Conservation (phyloP, 2,113 vertebrate genomes). For the Pithys albifrons region DNA sequence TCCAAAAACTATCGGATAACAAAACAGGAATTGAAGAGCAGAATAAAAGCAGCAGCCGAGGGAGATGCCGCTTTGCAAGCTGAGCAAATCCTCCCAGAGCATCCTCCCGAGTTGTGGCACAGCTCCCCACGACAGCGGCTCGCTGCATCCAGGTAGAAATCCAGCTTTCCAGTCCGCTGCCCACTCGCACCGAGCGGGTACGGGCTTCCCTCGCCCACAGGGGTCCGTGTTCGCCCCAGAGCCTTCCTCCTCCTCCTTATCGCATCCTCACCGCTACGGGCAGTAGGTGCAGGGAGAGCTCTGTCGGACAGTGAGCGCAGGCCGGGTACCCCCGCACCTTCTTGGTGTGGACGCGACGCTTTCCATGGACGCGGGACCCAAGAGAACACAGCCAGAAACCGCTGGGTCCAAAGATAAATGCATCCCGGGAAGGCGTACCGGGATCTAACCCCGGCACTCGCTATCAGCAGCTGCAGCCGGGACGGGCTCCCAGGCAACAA, state of each 20-base stretch:
- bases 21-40: not conserved
- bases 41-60: not conserved
- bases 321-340: not conserved
- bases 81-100: not conserved
- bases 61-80: not conserved
- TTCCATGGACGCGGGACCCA: not conserved
- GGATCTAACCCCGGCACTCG: not conserved
- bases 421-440: fast-evolving
- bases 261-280: not conserved
- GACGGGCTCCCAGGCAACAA: not conserved
- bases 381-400: not conserved
- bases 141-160: not conserved
- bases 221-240: fast-evolving
- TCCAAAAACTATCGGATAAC: not conserved
- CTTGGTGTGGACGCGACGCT: fast-evolving
- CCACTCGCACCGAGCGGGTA: fast-evolving
- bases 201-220: not conserved
- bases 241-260: not conserved
- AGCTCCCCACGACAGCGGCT: not conserved
- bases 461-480: not conserved
- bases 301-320: not conserved
- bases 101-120: not conserved
- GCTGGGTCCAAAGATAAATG: fast-evolving
- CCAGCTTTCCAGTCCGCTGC: not conserved
- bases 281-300: not conserved